Base-by-base conservation (phyloP, 2,113 vertebrate genomes). In the Chelonoidis abingdonii region DNA sequence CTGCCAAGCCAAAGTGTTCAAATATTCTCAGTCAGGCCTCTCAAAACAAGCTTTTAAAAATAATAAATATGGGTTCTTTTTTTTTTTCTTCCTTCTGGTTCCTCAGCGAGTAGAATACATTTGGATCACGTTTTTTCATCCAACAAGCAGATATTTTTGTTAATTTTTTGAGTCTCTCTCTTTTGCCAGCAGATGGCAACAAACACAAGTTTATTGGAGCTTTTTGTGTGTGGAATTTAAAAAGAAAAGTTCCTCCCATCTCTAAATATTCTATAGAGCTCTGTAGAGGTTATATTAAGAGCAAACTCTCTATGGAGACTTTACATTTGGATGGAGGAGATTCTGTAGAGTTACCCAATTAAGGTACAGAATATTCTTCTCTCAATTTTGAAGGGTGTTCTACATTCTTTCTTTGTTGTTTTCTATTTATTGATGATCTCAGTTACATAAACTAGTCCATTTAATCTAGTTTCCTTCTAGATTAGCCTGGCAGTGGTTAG, bases 111-210 rank as follows among this genome's bases (percentile, higher is more conserved):
- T 38, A 38, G 19, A 5, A 21, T 47, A 78, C 24, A 27, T 29
- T 29, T 4, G 11, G 75, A 27, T 44, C 41, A 29, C 10, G 6
- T 44, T 78, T 47, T 47, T 38, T 17, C 9, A 17, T 38, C 9
- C 65, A 38, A 72, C n/a, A 38, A 4, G 35, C n/a, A 72, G 65
- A 72, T 38, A 22, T 8, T 38, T 38, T 72, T 19, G 17, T 38
- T 72, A 69, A n/a, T 38, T 72, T 72, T 38, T 72, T 72, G 17
- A 69, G 65, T 22, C n/a, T 57, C 87, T 53, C 52, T 44, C 29
- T 89, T 29, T 84, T 65, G 80, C 92, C 92, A 93, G 87, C n/a
- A 93, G 92, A 86, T 89, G 92, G 92, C 92, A 82, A 89, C 72
- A 75, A 89, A 85, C 29, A 50, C 91, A 85, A 38, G 6, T 80